These are phyloP conservation scores for Hephaestus fuliginosus DNA, from an alignment of 2,797 vertebrate genomes.

Conservation along the genomic window DNA sequence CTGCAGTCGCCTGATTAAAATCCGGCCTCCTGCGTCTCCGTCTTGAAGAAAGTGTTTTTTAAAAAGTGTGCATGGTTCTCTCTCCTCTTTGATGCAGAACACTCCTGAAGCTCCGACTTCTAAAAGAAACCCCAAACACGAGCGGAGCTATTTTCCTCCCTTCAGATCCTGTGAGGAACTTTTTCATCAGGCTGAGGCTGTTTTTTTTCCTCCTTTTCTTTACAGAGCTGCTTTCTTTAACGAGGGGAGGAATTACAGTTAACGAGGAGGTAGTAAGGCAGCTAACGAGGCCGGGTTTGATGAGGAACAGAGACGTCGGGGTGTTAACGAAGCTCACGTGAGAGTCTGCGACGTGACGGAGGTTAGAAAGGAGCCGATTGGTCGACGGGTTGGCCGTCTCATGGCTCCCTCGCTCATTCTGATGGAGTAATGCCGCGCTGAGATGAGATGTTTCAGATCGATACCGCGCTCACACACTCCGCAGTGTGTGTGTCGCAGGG, in stretches of 20 bases:
- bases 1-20: not conserved
- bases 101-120: constrained; percentile 14
- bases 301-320: constrained; percentile 21
- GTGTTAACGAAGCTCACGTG: constrained; percentile 35
- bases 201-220: not conserved
- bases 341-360: constrained; percentile 25
- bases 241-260: constrained; percentile 50
- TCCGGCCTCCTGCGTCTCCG: not conserved
- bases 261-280: constrained; percentile 39
- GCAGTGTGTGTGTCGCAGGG: constrained; percentile 52
- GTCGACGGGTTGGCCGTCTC: constrained; percentile 2
- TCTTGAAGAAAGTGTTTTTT: not conserved
- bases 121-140: not conserved
- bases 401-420: not conserved
- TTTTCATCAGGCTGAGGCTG: constrained; percentile 35
- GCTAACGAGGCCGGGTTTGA: constrained; percentile 44
- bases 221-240: constrained; percentile 35
- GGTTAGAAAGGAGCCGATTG: constrained; percentile 18
- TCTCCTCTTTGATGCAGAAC: constrained; percentile 8
- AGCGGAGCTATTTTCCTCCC: not conserved
- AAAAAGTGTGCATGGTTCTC: not conserved
- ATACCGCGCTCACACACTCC: constrained; percentile 53
- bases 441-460: constrained; percentile 66
- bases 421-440: constrained; percentile 50
- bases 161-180: constrained; percentile 24